Evolutionary conservation across 2,113 vertebrate genomes (phyloP).

Genomic region (Peromyscus leucopus): DNA sequence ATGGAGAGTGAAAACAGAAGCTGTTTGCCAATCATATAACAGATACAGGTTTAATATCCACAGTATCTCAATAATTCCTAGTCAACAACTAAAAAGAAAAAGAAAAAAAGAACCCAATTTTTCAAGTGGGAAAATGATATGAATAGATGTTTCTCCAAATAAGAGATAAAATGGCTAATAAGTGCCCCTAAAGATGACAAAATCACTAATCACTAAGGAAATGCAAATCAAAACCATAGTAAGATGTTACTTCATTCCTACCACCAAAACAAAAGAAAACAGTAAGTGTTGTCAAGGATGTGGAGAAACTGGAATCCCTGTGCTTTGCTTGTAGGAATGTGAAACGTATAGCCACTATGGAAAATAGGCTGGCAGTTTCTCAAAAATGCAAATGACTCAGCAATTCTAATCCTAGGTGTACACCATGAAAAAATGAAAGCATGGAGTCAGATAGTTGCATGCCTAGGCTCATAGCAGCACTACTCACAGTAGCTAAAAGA

Average conservation of each 20-base stretch:
- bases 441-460: background rate
- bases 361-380: constrained; percentile 48
- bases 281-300: constrained; percentile 49
- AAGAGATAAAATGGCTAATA: constrained; percentile 50
- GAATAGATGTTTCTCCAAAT: constrained; percentile 20
- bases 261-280: constrained; percentile 64
- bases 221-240: constrained; percentile 56
- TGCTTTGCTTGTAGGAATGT: constrained; percentile 25
- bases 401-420: constrained; percentile 25
- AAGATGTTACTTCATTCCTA: constrained; percentile 38
- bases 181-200: background rate
- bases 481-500: constrained; percentile 15
- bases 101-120: background rate
- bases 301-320: constrained; percentile 47
- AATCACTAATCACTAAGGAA: constrained; percentile 55
- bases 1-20: constrained; percentile 46
- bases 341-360: background rate
- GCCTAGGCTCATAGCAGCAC: background rate
- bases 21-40: constrained; percentile 25
- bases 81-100: constrained; percentile 32
- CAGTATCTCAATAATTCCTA: constrained; percentile 33
- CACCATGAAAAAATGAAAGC: constrained; percentile 44
- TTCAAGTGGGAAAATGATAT: constrained; percentile 42
- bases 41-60: constrained; percentile 41
- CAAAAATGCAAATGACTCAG: constrained; percentile 53